phyloP scores from a whole-genome alignment of 1,140 invertebrate species.

The Pantala flavescens region DNA sequence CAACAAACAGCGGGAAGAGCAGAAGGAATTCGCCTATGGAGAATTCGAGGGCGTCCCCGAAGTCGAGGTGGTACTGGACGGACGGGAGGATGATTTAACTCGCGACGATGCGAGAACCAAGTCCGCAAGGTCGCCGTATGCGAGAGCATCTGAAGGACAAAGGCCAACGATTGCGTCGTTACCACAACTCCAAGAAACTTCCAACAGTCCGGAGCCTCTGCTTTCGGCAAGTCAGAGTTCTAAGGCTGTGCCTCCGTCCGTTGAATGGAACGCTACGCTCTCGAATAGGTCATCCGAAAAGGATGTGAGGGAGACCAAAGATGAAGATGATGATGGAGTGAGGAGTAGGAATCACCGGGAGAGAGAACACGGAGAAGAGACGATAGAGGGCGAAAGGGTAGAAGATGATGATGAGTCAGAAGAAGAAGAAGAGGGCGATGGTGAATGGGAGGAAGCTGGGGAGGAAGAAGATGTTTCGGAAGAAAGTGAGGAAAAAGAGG shows the following conservation, averaged over 20 bases:
- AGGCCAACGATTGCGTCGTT: not conserved
- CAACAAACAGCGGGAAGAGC: no score
- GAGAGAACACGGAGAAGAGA: no score
- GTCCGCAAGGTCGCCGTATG: not conserved
- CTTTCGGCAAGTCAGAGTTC: not conserved
- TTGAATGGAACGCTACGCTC: not conserved
- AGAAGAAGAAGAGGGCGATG: not conserved
- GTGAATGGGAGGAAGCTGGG: not conserved
- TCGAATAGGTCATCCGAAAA: no score
- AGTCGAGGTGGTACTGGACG: not conserved
- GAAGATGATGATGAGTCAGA: not conserved
- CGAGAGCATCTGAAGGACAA: not conserved
- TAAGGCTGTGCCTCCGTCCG: not conserved
- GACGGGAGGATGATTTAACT: not conserved
- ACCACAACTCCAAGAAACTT: no score
- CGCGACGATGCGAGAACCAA: not conserved
- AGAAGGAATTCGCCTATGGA: not conserved
- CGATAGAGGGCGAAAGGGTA: no score
- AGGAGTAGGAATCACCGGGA: no score
- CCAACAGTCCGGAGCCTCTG: no score
- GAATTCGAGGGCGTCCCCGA: not conserved
- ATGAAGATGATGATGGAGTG: no score
- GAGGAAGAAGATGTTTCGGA: not conserved
- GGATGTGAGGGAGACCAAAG: no score
- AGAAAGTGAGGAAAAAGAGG: not conserved